These are phyloP conservation scores for Mareca strepera DNA, from an alignment of 2,797 vertebrate genomes.

Conservation along the genomic window DNA sequence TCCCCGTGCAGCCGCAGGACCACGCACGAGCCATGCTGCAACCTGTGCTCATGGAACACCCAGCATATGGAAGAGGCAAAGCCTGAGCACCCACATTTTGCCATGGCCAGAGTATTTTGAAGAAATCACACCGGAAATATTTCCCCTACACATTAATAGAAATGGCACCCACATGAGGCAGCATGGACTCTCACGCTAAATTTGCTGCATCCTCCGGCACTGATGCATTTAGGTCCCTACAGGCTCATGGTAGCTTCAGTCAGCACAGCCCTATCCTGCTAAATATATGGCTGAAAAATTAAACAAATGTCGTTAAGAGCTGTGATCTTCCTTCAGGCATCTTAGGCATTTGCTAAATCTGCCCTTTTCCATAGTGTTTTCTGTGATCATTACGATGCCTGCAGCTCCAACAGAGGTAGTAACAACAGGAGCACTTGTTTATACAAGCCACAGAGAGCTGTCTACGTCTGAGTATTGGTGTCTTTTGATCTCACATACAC, in stretches of 20 bases:
- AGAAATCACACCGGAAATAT: background rate
- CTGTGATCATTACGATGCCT: constrained; percentile 52
- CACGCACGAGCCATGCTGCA: background rate
- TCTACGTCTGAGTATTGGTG: constrained; percentile 26
- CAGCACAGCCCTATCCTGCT: background rate
- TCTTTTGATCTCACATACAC: constrained; percentile 47
- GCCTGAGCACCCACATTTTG: background rate
- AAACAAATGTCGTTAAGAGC: constrained; percentile 50
- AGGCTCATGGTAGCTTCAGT: constrained; percentile 3
- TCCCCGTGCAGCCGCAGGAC: background rate
- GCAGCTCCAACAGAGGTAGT: constrained; percentile 52
- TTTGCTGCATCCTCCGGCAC: background rate
- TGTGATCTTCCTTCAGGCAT: constrained; percentile 57
- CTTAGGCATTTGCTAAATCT: constrained; percentile 57
- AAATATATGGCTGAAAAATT: constrained; percentile 24
- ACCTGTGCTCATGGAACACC: accelerated
- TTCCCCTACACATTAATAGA: background rate
- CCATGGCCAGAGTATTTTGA: background rate
- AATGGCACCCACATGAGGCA: background rate
- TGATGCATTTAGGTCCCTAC: background rate
- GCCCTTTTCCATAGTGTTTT: constrained; percentile 39
- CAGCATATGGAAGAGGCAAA: background rate
- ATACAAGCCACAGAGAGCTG: constrained; percentile 61
- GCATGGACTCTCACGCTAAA: accelerated
- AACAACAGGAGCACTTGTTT: constrained; percentile 67